Base-by-base conservation (phyloP, 2,888 invertebrate genomes). In the Ditula angustiorana region DNA sequence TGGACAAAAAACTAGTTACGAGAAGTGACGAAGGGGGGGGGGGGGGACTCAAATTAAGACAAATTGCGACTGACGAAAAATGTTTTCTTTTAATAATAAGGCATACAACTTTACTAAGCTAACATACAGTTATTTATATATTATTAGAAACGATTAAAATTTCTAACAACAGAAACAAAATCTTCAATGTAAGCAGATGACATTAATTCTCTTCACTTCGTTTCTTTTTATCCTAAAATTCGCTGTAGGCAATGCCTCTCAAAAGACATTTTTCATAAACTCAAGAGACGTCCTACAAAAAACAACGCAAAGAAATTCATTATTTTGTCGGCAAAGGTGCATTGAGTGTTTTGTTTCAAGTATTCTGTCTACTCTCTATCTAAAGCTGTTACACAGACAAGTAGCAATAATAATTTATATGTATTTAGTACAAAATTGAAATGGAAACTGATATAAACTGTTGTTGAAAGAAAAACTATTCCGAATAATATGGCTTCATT, bases 191-290 rank as follows among this genome's bases (percentile, higher is more conserved):
- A 62, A 47, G 52, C 44, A 46, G 24, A 58, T 28, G 44, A 46
- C 33, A 13, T 33, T 52, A 26, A 63, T 63, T 52, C 33, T 26
- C 50, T 13, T 44, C 50, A 21, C 41, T 52, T 57, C 57, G 35
- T 46, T 58, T 63, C 63, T 57, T 63, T 58, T 58, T 44, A 58
- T 58, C 63, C 26, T 46, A 4, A 35, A 63, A 52, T 58, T 57
- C 50, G 30, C 30, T 53, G 55, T 50, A 44, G 52, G 33, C 62
- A 23, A 30, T 52, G 52, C 49, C 35, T 57, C 56, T 58, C 58
- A 63, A 63, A 52, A 58, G 52, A 58, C 52, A 44, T 58, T 63
- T 63, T 63, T 63, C 44, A 52, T 63, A 63, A 58, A 63, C 44
- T 63, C 57, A 44, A 52, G 61, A 30, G 58, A 46, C 58, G 26